Percentiles rank a stretch among this genome's conserved stretches.
Conservation (phyloP, 2,888 invertebrate species). For the Synanthedon andrenaeformis region DNA sequence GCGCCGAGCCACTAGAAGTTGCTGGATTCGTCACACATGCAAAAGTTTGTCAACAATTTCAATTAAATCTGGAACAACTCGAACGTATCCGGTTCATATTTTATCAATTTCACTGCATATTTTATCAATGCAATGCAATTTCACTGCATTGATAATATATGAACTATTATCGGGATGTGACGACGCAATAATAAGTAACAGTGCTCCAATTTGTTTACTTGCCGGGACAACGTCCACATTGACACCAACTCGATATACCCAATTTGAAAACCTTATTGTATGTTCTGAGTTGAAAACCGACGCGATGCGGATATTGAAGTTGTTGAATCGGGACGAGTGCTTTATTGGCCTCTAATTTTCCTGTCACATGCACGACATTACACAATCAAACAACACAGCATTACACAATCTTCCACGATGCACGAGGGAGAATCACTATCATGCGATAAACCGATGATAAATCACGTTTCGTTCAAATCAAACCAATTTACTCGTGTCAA, state of each 20-base stretch:
- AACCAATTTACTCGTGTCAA: too few species aligned
- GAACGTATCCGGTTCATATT: background rate
- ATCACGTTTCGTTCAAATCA: background rate
- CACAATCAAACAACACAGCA: background rate
- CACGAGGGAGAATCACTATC: slow-evolving; percentile 1
- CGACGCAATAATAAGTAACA: background rate
- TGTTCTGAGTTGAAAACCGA: too few species aligned
- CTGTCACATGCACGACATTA: background rate
- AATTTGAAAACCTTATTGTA: slow-evolving; percentile 1
- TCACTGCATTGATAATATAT: background rate
- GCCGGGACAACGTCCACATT: background rate
- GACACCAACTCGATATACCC: background rate
- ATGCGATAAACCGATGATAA: slow-evolving; percentile 1
- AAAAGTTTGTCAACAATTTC: background rate
- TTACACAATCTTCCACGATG: background rate
- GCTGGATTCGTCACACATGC: background rate
- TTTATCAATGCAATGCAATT: too few species aligned
- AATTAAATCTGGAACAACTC: background rate
- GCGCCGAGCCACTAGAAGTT: slow-evolving; percentile 33
- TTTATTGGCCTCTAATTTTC: background rate
- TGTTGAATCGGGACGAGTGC: background rate
- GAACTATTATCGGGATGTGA: background rate
- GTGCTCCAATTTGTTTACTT: background rate
- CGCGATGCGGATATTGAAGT: slow-evolving; percentile 3
- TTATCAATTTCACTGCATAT: background rate